These are phyloP conservation scores for Musca domestica DNA, from an alignment of 1,140 invertebrate genomes.

Conservation along the genomic window DNA sequence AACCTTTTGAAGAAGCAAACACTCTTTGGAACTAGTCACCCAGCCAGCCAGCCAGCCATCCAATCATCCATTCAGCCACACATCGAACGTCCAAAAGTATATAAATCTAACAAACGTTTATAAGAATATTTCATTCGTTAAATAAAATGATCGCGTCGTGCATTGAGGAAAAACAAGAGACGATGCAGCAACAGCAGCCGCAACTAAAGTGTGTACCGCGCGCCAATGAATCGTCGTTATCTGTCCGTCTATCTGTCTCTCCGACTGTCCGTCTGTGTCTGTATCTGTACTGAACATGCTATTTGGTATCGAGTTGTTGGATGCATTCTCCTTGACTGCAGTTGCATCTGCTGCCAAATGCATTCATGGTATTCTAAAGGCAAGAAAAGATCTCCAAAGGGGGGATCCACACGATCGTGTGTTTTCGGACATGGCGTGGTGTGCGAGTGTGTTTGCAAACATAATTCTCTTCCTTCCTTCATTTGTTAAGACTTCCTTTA, in stretches of 20 bases:
- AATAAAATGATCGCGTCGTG: too few species aligned
- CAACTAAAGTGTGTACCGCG: conserved; percentile 7
- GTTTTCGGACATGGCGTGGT: background rate
- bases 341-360: background rate
- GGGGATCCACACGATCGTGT: background rate
- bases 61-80: background rate
- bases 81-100: conserved; percentile 7
- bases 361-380: background rate
- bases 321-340: background rate
- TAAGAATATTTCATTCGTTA: background rate
- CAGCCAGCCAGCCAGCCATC: background rate
- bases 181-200: background rate
- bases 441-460: conserved; percentile 7
- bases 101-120: conserved; percentile 11
- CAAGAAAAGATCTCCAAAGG: conserved; percentile 5
- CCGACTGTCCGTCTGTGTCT: too few species aligned
- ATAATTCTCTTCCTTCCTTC: conserved; percentile 15
- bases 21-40: too few species aligned
- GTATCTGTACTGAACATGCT: too few species aligned
- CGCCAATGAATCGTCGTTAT: too few species aligned
- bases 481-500: conserved; percentile 17
- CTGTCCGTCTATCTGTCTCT: too few species aligned
- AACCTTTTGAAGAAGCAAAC: too few species aligned
- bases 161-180: too few species aligned
- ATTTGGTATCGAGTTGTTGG: too few species aligned